Evolutionary conservation across 1,140 invertebrate genomes (phyloP).

Genomic region (Cylas formicarius): DNA sequence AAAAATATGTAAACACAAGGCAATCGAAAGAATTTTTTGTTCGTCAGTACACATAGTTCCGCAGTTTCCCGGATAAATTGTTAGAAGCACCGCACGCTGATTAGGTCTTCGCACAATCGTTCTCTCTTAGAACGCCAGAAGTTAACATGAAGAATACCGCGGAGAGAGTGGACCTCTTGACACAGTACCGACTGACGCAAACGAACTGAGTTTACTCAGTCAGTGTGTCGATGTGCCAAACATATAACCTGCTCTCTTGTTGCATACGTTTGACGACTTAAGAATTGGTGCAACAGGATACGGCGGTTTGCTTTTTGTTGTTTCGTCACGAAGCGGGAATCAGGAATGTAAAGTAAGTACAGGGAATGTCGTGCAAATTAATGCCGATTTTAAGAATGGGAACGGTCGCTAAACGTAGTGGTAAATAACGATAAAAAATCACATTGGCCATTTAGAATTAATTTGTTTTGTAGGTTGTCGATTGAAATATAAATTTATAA

Average conservation of each 20-base stretch:
- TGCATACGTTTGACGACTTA: background rate
- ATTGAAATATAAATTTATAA: no score
- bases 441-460: no score
- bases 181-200: slow-evolving; percentile 12
- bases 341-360: no score
- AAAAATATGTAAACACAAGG: no score
- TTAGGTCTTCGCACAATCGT: slow-evolving; percentile 3
- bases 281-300: slow-evolving; percentile 16
- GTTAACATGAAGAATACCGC: slow-evolving; percentile 9
- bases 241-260: slow-evolving; percentile 21
- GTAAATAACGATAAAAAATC: no score
- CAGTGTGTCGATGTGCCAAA: slow-evolving; percentile 33
- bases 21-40: no score
- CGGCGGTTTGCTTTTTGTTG: no score
- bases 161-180: slow-evolving; percentile 18
- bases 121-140: background rate
- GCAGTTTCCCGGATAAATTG: background rate
- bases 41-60: background rate
- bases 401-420: no score
- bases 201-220: slow-evolving; percentile 30
- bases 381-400: no score
- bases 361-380: no score
- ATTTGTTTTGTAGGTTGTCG: no score
- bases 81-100: slow-evolving; percentile 4
- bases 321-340: no score